These are phyloP conservation scores for Myrmecophaga tridactyla DNA, from an alignment of 2,113 vertebrate genomes.

Conservation along the genomic window DNA sequence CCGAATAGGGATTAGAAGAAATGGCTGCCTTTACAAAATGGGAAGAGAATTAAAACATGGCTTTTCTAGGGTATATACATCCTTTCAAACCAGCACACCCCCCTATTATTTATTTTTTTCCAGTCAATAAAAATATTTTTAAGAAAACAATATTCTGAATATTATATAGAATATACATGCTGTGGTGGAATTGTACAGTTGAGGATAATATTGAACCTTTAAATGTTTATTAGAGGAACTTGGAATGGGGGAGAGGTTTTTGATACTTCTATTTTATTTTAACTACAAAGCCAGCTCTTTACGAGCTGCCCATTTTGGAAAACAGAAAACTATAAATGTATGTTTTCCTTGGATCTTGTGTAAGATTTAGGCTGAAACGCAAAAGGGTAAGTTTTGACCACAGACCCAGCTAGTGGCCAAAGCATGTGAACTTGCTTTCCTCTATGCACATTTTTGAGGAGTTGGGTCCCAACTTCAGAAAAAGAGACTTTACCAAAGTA, in stretches of 20 bases:
- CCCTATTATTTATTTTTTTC: too few relatives aligned
- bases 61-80: too few relatives aligned
- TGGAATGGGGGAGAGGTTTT: background rate
- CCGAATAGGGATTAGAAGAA: too few relatives aligned
- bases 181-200: background rate
- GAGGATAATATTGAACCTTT: background rate
- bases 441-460: background rate
- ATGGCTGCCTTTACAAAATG: too few relatives aligned
- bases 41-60: too few relatives aligned
- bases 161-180: background rate
- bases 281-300: constrained; percentile 16
- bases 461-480: background rate
- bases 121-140: too few relatives aligned
- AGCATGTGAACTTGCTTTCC: constrained; percentile 13
- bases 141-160: background rate
- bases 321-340: background rate
- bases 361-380: background rate
- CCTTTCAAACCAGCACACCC: too few relatives aligned
- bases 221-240: background rate
- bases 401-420: background rate
- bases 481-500: background rate
- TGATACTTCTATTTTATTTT: background rate
- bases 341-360: background rate
- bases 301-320: background rate
- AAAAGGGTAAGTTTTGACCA: background rate